Conservation (phyloP, 2,113 vertebrate species). For the Rhipidura dahli region DNA sequence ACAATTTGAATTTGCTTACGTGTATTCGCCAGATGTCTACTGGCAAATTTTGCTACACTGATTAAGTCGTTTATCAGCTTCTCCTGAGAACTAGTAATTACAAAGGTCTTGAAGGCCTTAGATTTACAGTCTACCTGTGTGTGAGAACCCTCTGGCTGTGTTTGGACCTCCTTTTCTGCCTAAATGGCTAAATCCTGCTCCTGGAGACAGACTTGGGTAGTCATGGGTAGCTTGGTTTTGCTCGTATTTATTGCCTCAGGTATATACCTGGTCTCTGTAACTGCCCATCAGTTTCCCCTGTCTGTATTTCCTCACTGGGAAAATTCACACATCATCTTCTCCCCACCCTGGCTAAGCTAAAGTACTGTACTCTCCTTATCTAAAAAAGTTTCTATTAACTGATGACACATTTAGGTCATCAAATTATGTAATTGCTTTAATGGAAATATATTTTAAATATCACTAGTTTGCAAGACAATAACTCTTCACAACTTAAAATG, state of each 20-base stretch:
- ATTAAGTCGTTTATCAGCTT: neutral
- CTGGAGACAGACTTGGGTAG: neutral
- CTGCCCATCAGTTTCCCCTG: neutral
- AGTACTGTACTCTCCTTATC: neutral
- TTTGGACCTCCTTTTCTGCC: neutral
- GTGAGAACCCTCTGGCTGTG: neutral
- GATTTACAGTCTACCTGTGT: neutral
- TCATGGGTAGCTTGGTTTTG: neutral
- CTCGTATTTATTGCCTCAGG: neutral
- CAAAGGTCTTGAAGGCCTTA: neutral
- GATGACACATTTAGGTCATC: neutral
- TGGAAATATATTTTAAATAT: neutral
- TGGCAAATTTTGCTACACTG: neutral
- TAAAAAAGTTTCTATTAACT: neutral
- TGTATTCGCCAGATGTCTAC: neutral
- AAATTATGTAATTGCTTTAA: neutral
- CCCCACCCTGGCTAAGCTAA: neutral
- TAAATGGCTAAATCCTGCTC: neutral
- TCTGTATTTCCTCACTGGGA: neutral
- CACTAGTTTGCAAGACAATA: neutral
- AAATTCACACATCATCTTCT: neutral
- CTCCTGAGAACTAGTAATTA: neutral
- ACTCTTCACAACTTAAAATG: neutral
- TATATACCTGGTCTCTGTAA: rapidly evolving
- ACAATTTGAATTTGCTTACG: neutral